A percentile compares a stretch with the other conserved stretches of the same genome.
phyloP scores from a whole-genome alignment of 2,113 vertebrate species.

The Urocynchramus pylzowi region DNA sequence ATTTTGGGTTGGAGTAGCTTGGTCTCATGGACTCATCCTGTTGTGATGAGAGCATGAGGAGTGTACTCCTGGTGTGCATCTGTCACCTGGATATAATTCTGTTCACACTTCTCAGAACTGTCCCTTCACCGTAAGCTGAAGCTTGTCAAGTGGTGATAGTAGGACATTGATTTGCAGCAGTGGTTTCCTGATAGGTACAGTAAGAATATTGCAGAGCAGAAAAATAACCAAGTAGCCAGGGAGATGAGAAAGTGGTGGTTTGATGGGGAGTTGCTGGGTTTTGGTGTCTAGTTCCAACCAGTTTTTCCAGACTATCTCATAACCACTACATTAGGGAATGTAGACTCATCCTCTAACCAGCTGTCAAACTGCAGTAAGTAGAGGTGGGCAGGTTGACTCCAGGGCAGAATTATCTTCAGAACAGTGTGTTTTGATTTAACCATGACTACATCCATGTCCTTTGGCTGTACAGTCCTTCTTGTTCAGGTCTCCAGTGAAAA shows the following conservation, averaged over 20 bases:
- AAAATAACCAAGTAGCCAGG: not conserved
- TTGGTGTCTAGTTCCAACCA: not conserved
- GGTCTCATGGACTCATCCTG: not conserved
- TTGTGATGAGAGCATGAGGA: not conserved
- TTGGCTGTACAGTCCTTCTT: not conserved
- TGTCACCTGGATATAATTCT: not conserved
- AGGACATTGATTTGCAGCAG: not conserved
- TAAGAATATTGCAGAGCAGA: not conserved
- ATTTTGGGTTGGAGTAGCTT: not conserved
- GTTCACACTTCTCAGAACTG: not conserved
- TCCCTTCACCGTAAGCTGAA: not conserved
- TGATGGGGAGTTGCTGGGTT: not conserved
- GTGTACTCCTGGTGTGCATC: not conserved
- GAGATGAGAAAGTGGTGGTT: not conserved
- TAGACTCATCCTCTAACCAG: not conserved
- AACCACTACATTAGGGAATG: not conserved
- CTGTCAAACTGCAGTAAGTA: not conserved
- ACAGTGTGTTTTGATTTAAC: not conserved
- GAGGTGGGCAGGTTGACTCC: not conserved
- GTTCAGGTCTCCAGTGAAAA: not conserved
- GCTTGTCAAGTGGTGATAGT: not conserved
- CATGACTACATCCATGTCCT: not conserved
- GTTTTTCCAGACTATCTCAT: not conserved
- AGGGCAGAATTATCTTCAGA: not conserved
- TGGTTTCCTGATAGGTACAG: not conserved